These are phyloP conservation scores for Takifugu flavidus DNA, from an alignment of 2,113 vertebrate species.

Conservation along the genomic window DNA sequence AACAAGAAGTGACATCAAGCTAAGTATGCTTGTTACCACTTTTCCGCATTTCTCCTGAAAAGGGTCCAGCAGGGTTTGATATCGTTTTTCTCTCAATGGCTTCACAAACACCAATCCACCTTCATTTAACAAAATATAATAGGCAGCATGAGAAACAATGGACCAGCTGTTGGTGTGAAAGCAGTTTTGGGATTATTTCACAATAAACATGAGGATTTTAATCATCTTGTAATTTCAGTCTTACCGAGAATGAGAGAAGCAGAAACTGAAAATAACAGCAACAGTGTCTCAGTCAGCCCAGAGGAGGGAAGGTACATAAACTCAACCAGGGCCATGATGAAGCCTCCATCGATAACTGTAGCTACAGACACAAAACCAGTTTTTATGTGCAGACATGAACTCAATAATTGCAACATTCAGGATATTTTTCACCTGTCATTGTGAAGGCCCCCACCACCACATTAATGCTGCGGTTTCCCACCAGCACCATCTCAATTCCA, in stretches of 20 bases:
- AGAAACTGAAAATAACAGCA: background rate
- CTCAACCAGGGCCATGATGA: slow-evolving; percentile 24
- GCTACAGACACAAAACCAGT: slow-evolving; percentile 6
- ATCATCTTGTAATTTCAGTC: no score
- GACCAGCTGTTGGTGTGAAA: no score
- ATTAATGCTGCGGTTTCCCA: slow-evolving; percentile 30
- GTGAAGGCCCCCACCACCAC: slow-evolving; percentile 35
- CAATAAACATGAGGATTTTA: no score
- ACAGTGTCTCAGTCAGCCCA: background rate
- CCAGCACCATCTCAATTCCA: slow-evolving; percentile 25
- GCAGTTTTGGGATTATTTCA: no score
- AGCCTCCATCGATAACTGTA: slow-evolving; percentile 32
- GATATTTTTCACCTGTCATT: slow-evolving; percentile 23
- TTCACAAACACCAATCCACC: slow-evolving; percentile 18
- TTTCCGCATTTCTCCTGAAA: slow-evolving; percentile 32
- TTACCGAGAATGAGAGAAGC: background rate
- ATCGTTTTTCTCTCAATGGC: slow-evolving; percentile 18
- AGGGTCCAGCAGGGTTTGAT: slow-evolving; percentile 32
- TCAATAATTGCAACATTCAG: no score
- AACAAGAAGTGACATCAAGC: background rate
- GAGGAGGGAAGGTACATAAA: slow-evolving; percentile 29
- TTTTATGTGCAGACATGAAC: no score
- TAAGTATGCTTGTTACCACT: background rate
- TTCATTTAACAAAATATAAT: background rate
- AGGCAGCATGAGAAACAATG: no score